phyloP scores from a whole-genome alignment of 2,797 vertebrate species.

The Ctenopoma kingsleyae region DNA sequence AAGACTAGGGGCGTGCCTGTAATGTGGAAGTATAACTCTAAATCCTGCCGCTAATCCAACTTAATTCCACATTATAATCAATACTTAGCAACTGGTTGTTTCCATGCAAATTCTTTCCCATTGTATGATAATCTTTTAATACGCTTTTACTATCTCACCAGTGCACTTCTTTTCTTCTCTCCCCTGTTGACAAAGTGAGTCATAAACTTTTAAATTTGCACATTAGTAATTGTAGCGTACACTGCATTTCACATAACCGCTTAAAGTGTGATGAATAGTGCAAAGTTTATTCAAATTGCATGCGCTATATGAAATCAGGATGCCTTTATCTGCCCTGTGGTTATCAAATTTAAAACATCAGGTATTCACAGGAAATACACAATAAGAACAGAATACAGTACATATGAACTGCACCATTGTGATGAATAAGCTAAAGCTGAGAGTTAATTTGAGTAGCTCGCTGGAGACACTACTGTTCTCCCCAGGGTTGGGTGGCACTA shows the following conservation, averaged over 20 bases:
- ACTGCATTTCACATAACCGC: slow-evolving; percentile 20
- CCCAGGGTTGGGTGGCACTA: slow-evolving; percentile 1
- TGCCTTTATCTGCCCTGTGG: neutral
- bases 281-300: slow-evolving; percentile 29
- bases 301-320: slow-evolving; percentile 25
- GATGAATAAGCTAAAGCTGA: slow-evolving; percentile 29
- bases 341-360: slow-evolving; percentile 23
- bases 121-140: slow-evolving; percentile 64
- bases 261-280: slow-evolving; percentile 5
- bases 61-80: slow-evolving; percentile 62
- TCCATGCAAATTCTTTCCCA: slow-evolving; percentile 47
- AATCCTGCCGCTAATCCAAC: slow-evolving; percentile 58
- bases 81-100: slow-evolving; percentile 50
- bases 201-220: slow-evolving; percentile 37
- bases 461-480: neutral
- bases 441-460: slow-evolving; percentile 7
- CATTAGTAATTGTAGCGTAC: slow-evolving; percentile 8
- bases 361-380: slow-evolving; percentile 20
- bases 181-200: slow-evolving; percentile 37
- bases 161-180: slow-evolving; percentile 29
- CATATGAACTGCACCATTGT: slow-evolving; percentile 1
- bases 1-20: slow-evolving; percentile 36
- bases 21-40: slow-evolving; percentile 49
- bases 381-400: slow-evolving; percentile 6
- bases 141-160: slow-evolving; percentile 33